Percentiles rank a stretch among this genome's conserved stretches.
phyloP scores from a whole-genome alignment of 1,140 invertebrate species.

The Drosophila kohkoa region DNA sequence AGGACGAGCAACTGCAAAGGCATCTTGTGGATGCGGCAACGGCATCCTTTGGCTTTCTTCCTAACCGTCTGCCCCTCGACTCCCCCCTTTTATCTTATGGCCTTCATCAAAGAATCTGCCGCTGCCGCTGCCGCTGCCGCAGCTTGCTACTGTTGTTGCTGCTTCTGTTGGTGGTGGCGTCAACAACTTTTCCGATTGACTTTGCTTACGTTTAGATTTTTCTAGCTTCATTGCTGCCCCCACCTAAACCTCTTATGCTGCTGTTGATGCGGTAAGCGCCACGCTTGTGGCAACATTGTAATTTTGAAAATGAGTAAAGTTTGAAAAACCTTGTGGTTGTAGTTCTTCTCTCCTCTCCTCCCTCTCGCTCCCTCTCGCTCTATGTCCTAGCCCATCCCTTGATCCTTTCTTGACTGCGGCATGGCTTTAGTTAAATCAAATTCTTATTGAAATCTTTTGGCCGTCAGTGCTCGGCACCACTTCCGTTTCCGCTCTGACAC shows the following conservation, averaged over 20 bases:
- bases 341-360: not conserved
- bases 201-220: slow-evolving; percentile 84
- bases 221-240: slow-evolving; percentile 53
- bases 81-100: slow-evolving; percentile 34
- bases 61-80: slow-evolving; percentile 16
- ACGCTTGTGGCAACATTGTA: slow-evolving; percentile 83
- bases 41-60: slow-evolving; percentile 39
- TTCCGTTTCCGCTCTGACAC: slow-evolving; percentile 80
- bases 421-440: slow-evolving; percentile 62
- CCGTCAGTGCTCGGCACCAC: slow-evolving; percentile 38
- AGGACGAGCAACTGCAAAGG: slow-evolving; percentile 63
- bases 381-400: not conserved
- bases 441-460: slow-evolving; percentile 71
- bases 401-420: slow-evolving; percentile 26
- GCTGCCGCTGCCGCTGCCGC: slow-evolving; percentile 27
- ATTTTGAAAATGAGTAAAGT: slow-evolving; percentile 85
- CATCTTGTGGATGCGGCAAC: slow-evolving; percentile 36
- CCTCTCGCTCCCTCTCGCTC: not conserved
- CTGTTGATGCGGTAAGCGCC: slow-evolving; percentile 67
- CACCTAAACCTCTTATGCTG: not conserved
- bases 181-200: slow-evolving; percentile 81
- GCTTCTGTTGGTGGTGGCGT: slow-evolving; percentile 36
- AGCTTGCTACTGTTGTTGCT: slow-evolving; percentile 10
- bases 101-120: slow-evolving; percentile 63
- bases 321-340: slow-evolving; percentile 75